Percentiles rank a stretch among this genome's conserved stretches.
These are phyloP conservation scores for Agrochola macilenta DNA, from an alignment of 2,888 invertebrate species.

Conservation along the genomic window DNA sequence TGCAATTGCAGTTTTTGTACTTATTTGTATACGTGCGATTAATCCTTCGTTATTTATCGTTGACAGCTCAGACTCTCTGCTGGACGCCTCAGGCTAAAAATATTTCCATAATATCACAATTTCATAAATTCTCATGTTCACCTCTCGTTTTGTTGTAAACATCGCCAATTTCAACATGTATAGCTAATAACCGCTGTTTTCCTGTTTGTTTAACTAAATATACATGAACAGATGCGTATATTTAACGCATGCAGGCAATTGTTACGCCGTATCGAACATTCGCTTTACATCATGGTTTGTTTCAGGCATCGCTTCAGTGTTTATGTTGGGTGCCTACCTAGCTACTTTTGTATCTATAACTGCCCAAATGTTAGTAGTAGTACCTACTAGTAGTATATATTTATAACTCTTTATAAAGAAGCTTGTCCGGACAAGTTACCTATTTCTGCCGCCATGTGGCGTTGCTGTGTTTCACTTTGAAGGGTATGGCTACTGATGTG, in stretches of 20 bases:
- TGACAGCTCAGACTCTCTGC: constrained; percentile 11
- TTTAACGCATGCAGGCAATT: constrained; percentile 25
- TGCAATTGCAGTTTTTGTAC: constrained; percentile 1
- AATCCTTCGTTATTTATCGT: constrained; percentile 6
- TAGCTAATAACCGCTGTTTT: constrained; percentile 53
- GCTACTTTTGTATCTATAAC: background rate
- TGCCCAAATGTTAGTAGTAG: background rate
- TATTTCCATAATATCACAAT: constrained; percentile 14
- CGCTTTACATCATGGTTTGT: constrained; percentile 35
- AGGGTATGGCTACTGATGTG: background rate
- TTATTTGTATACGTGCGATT: background rate
- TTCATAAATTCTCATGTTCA: constrained; percentile 23
- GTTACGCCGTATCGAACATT: constrained; percentile 26
- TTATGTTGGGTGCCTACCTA: background rate
- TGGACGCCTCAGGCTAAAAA: constrained; percentile 23
- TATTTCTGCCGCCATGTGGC: background rate
- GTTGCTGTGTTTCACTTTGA: background rate
- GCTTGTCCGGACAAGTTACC: background rate
- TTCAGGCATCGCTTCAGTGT: constrained; percentile 18
- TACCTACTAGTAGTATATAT: background rate
- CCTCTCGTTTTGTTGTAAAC: constrained; percentile 22
- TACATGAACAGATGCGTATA: constrained; percentile 26
- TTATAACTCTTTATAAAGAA: background rate
- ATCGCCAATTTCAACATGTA: constrained; percentile 34
- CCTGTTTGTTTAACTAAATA: constrained; percentile 63